Evolutionary conservation across 2,888 invertebrate species (phyloP), one percentile per base, ranked within the genome.

Genomic region (Drosophila antonietae): DNA sequence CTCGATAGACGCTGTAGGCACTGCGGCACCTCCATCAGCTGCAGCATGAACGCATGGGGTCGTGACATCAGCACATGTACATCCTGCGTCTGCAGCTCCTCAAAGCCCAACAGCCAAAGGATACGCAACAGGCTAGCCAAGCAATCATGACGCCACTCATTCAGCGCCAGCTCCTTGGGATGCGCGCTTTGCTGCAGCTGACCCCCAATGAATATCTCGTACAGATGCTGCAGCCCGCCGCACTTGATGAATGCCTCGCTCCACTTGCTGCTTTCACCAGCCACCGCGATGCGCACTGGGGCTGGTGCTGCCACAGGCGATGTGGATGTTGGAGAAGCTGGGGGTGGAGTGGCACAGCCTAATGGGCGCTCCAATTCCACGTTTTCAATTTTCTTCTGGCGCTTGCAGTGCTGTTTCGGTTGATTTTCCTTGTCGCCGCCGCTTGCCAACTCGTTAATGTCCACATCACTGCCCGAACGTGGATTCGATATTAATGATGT

Each of bases 121-220:
- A 98, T 94, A 89, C 98, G 97, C 60, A 98, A 92, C 12, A 98
- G 93, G 78, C 97, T 95, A 5, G 98, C 98, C 35, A 98, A 93
- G 89, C 98, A 98, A 91, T 98, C 98, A 91, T 98, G 98, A 63
- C 98, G 96, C 98, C 98, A 98, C 93, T 98, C 97, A 68, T 93
- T 93, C 3, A 91, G 77, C 12, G 89, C 81, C 44, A 90, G 69
- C 56, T 92, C 93, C 52, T 87, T 87, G 83, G 96, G 95, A 78
- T 97, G 96, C 60, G 96, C 95, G 31, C 95, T 95, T 62, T 95
- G 95, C 93, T 97, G 97, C 72, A 97, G 92, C 46, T 95, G 95
- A 47, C 96, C 97, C 39, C 97, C 97, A 95, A 97, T 96, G 93
- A 98, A 98, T 78, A 98, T 98, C 91, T 97, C 97, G 91, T 97